phyloP scores from a whole-genome alignment of 2,888 invertebrate genomes.

The Coenonympha glycerion region DNA sequence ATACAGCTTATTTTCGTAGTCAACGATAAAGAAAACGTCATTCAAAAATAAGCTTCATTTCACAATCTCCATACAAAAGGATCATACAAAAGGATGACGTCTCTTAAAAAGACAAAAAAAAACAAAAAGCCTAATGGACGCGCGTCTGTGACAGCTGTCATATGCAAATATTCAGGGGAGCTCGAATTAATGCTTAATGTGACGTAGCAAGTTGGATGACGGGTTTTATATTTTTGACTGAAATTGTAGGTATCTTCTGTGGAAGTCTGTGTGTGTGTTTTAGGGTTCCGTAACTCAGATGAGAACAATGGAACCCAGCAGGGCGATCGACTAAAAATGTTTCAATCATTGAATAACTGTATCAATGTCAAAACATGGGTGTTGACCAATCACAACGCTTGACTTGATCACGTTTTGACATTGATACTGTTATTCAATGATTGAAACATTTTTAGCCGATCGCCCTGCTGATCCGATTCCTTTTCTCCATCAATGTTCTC shows the following conservation, averaged over 20 bases:
- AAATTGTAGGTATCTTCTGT: not conserved
- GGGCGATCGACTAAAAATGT: no score
- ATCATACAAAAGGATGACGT: not conserved
- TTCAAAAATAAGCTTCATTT: not conserved
- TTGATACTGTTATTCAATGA: no score
- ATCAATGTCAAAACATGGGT: no score
- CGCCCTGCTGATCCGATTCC: no score
- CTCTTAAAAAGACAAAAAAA: not conserved
- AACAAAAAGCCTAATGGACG: slow-evolving; percentile 1
- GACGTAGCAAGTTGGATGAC: not conserved
- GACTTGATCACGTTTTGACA: no score
- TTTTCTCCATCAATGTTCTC: no score
- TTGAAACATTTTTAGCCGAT: no score
- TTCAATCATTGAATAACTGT: no score
- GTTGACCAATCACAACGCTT: no score
- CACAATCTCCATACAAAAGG: not conserved
- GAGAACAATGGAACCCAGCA: no score
- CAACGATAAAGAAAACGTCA: not conserved
- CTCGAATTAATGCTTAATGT: slow-evolving; percentile 20
- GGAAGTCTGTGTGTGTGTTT: not conserved
- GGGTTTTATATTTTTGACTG: not conserved
- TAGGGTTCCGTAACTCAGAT: no score
- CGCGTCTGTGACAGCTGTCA: slow-evolving; percentile 28
- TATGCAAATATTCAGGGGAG: slow-evolving; percentile 22
- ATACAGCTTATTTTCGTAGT: no score